These are phyloP conservation scores for Aphodius granarius DNA, from an alignment of 2,888 invertebrate genomes.

Conservation along the genomic window DNA sequence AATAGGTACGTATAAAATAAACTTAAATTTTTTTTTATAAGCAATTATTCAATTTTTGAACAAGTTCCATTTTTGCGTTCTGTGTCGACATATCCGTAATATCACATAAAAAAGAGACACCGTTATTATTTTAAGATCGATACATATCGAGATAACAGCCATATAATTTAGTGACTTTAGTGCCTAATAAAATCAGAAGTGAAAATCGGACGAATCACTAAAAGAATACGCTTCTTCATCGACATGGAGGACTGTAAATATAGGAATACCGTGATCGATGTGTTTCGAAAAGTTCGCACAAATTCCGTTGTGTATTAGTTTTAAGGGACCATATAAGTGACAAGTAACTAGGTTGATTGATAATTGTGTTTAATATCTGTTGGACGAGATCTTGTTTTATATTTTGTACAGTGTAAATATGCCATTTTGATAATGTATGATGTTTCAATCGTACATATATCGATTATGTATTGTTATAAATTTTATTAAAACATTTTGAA, in stretches of 20 bases:
- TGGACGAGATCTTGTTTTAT: slow-evolving; percentile 17
- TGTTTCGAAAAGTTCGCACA: neutral
- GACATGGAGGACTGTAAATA: neutral
- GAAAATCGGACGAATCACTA: slow-evolving; percentile 1
- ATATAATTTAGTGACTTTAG: slow-evolving; percentile 33
- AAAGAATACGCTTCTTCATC: neutral
- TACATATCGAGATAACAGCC: slow-evolving; percentile 27
- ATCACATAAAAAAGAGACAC: neutral
- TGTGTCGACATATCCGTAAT: neutral
- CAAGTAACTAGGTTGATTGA: neutral
- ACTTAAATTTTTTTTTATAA: neutral
- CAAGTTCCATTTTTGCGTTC: neutral
- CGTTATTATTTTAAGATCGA: slow-evolving; percentile 14
- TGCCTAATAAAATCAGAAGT: slow-evolving; percentile 28
- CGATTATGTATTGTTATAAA: slow-evolving; percentile 28
- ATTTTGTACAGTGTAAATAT: slow-evolving; percentile 26
- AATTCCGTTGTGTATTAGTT: slow-evolving; percentile 15
- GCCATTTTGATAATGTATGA: neutral
- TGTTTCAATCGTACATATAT: slow-evolving; percentile 19
- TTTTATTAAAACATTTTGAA: slow-evolving; percentile 28
- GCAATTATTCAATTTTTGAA: neutral
- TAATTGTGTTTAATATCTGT: slow-evolving; percentile 13
- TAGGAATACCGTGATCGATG: slow-evolving; percentile 2
- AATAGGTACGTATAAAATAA: too few species aligned
- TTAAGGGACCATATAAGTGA: slow-evolving; percentile 23